Evolutionary conservation across 2,888 invertebrate species (phyloP).

Genomic region (Lithophane semibrunnea): DNA sequence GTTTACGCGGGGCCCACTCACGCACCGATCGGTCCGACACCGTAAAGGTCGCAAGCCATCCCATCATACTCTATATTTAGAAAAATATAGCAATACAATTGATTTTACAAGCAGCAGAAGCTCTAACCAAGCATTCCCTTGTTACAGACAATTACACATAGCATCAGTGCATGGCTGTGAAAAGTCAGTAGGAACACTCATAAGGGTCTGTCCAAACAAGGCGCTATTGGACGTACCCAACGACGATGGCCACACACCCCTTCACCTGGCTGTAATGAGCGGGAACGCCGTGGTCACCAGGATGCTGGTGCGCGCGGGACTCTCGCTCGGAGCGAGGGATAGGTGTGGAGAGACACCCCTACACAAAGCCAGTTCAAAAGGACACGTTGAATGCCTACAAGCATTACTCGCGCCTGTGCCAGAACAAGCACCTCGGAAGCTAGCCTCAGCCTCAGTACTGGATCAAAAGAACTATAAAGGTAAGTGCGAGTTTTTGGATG

Average conservation of each 20-base stretch:
- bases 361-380: conserved; percentile 94
- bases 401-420: conserved; percentile 93
- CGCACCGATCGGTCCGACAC: conserved; percentile 38
- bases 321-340: conserved; percentile 92
- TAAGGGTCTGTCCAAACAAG: conserved; percentile 94
- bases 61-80: conserved; percentile 38
- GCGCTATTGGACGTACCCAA: conserved; percentile 95
- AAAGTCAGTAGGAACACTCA: conserved; percentile 93
- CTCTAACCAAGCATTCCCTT: conserved; percentile 46
- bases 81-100: conserved; percentile 17
- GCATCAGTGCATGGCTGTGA: conserved; percentile 94
- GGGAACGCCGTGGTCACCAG: conserved; percentile 94
- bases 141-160: conserved; percentile 95
- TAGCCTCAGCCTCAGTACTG: conserved; percentile 90
- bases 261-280: conserved; percentile 96
- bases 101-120: conserved; percentile 1
- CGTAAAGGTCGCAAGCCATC: conserved; percentile 43
- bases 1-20: conserved; percentile 35
- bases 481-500: conserved; percentile 85
- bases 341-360: conserved; percentile 95
- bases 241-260: conserved; percentile 94
- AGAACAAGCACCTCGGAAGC: conserved; percentile 79
- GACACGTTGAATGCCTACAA: conserved; percentile 93
- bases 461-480: conserved; percentile 96
- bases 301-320: conserved; percentile 95